A percentile compares a stretch with the other conserved stretches of the same genome.
These are phyloP conservation scores for Erebia aethiops DNA, from an alignment of 2,888 invertebrate genomes.

Conservation along the genomic window DNA sequence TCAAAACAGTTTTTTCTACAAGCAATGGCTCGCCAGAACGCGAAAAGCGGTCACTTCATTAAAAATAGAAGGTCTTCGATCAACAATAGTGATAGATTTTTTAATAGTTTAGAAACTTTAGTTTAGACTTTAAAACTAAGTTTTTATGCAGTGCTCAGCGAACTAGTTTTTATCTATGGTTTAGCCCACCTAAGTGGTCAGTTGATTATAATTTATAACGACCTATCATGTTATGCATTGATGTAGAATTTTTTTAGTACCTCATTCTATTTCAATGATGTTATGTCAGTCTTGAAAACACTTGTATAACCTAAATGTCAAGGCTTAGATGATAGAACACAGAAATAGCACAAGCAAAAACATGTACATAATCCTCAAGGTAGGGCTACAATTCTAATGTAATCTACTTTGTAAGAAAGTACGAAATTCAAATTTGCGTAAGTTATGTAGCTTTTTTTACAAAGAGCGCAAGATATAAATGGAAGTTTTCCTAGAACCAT, in stretches of 20 bases:
- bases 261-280: too few relatives aligned
- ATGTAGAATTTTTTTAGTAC: too few relatives aligned
- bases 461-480: conserved; percentile 25
- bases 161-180: conserved; percentile 3
- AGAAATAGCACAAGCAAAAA: conserved; percentile 14
- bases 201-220: not conserved
- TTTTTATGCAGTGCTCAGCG: conserved; percentile 2
- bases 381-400: not conserved
- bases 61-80: conserved; percentile 16
- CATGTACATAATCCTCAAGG: not conserved
- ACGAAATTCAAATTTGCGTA: conserved; percentile 16
- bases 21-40: not conserved
- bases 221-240: conserved; percentile 7
- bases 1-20: not conserved
- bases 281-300: conserved; percentile 11
- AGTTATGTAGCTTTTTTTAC: conserved; percentile 15
- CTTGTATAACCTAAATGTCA: conserved; percentile 19
- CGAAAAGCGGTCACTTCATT: conserved; percentile 14
- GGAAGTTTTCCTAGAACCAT: conserved; percentile 32
- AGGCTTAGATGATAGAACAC: conserved; percentile 13
- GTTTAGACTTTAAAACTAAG: not conserved
- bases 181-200: not conserved
- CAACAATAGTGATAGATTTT: conserved; percentile 8
- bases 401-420: conserved; percentile 12
- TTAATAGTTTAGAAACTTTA: conserved; percentile 16